Evolutionary conservation across 2,113 vertebrate species (phyloP), one percentile per base, ranked within the genome.

Genomic region (Salvelinus sp.): DNA sequence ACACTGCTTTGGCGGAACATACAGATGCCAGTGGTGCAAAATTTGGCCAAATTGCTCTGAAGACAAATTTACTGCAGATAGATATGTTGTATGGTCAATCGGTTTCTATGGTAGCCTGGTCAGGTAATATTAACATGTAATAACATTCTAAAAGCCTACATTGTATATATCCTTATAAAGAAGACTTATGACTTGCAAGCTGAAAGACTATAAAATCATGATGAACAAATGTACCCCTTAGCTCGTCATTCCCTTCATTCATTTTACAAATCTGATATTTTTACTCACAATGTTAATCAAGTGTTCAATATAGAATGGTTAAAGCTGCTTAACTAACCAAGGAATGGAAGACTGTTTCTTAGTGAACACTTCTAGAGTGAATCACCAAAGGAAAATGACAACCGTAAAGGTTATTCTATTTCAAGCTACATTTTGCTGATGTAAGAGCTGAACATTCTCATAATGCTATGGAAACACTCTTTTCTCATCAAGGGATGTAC

Each of bases 381-480:
- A 10, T 44, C 38, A 44, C 38, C 38, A 44, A 44, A 64, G 62
- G 23, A 25, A 64, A 69, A 38, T 30, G 25, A 12, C 66, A 69
- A 28, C 3, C 7, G 44, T 76, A 30, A 66, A 76, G 57, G 27
- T 13, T 71, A 25, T n/a, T 71, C 44, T n/a, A 76, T 44, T 57
- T 76, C 74, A 69, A 25, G 66, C n/a, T 69, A 62, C 66, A 76
- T 69, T 69, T 60, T 38, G 6, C 33, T 38, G 33, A 38, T 44
- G 1, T 44, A 44, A 44, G 7, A 44, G 7, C 9, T 9, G 38
- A 44, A 2, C 38, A 44, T 33, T 22, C 62, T 25, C 7, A 44
- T 44, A 44, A 44, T 2, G 38, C 38, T 2, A 44, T 44, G 38
- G 38, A 44, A 44, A 44, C 7, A 44, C 7, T 44, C 0, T 44